Evolutionary conservation across 1,140 invertebrate species (phyloP), one percentile per base, ranked within the genome.

Genomic region (Alviniconcha marisindica): DNA sequence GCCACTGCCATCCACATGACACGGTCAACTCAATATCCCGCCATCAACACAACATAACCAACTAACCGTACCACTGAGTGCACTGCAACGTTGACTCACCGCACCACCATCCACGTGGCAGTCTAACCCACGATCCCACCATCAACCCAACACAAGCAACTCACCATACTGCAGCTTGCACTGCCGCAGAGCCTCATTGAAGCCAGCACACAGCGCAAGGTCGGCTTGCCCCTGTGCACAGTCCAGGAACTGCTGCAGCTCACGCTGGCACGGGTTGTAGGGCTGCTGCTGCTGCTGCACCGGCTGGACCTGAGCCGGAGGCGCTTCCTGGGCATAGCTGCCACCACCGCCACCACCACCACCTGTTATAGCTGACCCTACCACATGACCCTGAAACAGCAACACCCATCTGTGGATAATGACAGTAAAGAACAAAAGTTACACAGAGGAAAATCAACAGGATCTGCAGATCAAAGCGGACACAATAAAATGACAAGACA

Each of bases 221-320:
- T 93, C 93, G 36, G 84, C 69, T 76, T 93, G 90, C 31, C 82
- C 89, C 60, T 92, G 90, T 21, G 93, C 88, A 85, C 93, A 94
- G 42, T 94, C 89, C 24, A 94, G 79, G 85, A 94, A 94, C 82
- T 93, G 92, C 80, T 92, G 89, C 42, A 94, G 88, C 84, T 94
- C 92, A 73, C 88, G 89, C 82, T 92, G 88, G 87, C 94, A 94
- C 10, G 93, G 91, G 38, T 88, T 88, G 12, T 60, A 42, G 24
- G 87, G 73, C 33, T 88, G 78, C 71, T 91, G 87, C 73, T 90
- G 87, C 60, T 89, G 82, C 44, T 88, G 82, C 31, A 66, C 77
- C 2, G 56, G 51, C 28, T 86, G 86, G 15, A 84, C 60, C 42
- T 84, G 83, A 2, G 66, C 82, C n/a, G 84, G 74, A 15, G 82